A percentile compares a stretch with the other conserved stretches of the same genome.
phyloP scores from a whole-genome alignment of 2,797 vertebrate species.

The Bufotes viridis region DNA sequence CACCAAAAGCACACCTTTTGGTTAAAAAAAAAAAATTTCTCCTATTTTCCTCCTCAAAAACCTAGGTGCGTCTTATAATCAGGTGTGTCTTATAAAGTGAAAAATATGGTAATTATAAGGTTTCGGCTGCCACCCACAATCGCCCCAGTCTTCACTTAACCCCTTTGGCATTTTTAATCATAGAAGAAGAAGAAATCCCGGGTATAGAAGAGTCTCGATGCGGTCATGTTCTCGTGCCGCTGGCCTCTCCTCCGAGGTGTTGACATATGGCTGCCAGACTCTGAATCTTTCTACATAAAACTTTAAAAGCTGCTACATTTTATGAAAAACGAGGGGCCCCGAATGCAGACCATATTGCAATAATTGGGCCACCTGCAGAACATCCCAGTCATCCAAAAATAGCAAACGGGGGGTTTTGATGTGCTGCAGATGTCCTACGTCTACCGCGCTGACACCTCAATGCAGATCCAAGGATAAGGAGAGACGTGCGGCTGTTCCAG shows the following conservation, averaged over 20 bases:
- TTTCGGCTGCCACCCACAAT: too few species aligned
- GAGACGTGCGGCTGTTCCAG: not conserved
- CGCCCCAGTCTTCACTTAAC: too few species aligned
- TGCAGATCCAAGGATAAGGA: not conserved
- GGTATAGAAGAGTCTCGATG: conserved; percentile 7
- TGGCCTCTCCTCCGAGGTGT: conserved; percentile 19
- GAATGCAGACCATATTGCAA: conserved; percentile 69
- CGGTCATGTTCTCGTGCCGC: not conserved
- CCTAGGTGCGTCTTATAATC: too few species aligned
- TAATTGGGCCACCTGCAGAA: conserved; percentile 71
- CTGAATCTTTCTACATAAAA: conserved; percentile 29
- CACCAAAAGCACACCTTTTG: too few species aligned
- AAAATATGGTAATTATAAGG: too few species aligned
- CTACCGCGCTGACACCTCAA: conserved; percentile 63
- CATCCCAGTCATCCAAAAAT: conserved; percentile 68
- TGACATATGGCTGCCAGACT: conserved; percentile 71
- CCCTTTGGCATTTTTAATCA: not conserved
- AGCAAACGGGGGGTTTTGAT: conserved; percentile 65
- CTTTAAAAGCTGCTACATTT: conserved; percentile 51
- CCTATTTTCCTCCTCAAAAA: too few species aligned
- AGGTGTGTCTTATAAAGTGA: too few species aligned
- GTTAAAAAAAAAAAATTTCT: too few species aligned
- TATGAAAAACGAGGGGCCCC: conserved; percentile 56
- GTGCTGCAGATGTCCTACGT: conserved; percentile 69
- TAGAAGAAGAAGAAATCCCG: not conserved